These are phyloP conservation scores for Aspidoscelis tigris DNA, from an alignment of 2,113 vertebrate species.

Conservation along the genomic window DNA sequence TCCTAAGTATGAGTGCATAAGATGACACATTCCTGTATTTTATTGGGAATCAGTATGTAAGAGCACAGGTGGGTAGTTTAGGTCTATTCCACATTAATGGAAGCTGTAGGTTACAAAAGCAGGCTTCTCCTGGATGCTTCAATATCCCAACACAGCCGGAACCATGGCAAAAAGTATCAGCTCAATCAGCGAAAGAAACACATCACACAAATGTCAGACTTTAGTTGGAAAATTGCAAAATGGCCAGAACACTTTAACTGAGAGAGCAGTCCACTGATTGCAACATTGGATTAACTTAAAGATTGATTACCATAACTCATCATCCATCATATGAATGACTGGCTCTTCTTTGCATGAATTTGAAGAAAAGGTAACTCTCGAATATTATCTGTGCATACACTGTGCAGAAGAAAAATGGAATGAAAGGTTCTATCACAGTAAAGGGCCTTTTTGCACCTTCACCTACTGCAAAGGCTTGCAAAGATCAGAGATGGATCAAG, in stretches of 20 bases:
- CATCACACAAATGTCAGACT: background rate
- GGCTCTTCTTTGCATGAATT: background rate
- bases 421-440: background rate
- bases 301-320: background rate
- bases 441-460: too few relatives aligned
- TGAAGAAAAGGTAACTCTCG: background rate
- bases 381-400: background rate
- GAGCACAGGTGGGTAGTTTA: background rate
- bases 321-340: background rate
- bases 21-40: slow-evolving; percentile 12
- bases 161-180: background rate
- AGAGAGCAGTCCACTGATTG: background rate
- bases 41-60: slow-evolving; percentile 44
- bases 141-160: background rate
- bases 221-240: background rate
- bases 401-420: background rate
- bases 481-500: too few relatives aligned
- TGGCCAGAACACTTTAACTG: background rate
- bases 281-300: background rate
- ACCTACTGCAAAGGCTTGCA: too few relatives aligned
- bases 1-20: slow-evolving; percentile 14
- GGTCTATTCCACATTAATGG: rapidly evolving
- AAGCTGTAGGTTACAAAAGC: background rate
- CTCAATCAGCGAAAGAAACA: background rate
- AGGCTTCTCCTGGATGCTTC: background rate